A percentile compares a stretch with the other conserved stretches of the same genome.
Evolutionary conservation across 2,888 invertebrate species (phyloP).

Genomic region (Odontocerum albicorne): DNA sequence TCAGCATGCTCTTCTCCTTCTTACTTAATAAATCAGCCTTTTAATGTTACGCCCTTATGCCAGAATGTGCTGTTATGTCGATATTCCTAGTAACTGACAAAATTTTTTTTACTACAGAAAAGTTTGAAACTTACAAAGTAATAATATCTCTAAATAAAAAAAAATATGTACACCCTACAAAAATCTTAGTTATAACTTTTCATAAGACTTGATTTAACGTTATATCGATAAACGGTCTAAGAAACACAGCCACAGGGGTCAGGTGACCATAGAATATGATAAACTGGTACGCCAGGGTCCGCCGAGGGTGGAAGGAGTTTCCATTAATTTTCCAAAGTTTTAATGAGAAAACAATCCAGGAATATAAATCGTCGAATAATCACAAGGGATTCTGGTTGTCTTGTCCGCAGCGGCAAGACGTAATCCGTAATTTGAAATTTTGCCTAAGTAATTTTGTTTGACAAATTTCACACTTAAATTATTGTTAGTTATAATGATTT

Average conservation of each 20-base stretch:
- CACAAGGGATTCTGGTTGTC: conserved; percentile 9
- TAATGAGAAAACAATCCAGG: conserved; percentile 29
- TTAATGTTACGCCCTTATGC: too few relatives aligned
- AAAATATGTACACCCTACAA: too few relatives aligned
- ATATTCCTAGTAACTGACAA: too few relatives aligned
- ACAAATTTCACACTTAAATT: conserved; percentile 4
- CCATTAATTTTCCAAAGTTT: conserved; percentile 27
- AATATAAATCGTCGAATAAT: conserved; percentile 26
- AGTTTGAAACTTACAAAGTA: too few relatives aligned
- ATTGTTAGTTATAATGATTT: conserved; percentile 13
- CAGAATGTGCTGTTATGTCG: too few relatives aligned
- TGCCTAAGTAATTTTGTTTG: background rate
- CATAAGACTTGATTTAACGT: too few relatives aligned
- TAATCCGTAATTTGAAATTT: conserved; percentile 7
- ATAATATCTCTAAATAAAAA: too few relatives aligned
- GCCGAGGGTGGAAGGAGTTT: conserved; percentile 17
- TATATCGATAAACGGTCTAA: too few relatives aligned
- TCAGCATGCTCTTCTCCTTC: too few relatives aligned
- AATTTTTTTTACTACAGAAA: too few relatives aligned
- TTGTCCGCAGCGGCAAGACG: conserved; percentile 1
- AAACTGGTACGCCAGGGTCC: conserved; percentile 10
- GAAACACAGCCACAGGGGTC: conserved; percentile 2
- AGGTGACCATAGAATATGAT: conserved; percentile 23
- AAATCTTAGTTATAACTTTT: too few relatives aligned
- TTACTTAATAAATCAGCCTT: too few relatives aligned